Base-by-base conservation (phyloP, 2,797 vertebrate genomes). In the Cyprinella venusta region DNA sequence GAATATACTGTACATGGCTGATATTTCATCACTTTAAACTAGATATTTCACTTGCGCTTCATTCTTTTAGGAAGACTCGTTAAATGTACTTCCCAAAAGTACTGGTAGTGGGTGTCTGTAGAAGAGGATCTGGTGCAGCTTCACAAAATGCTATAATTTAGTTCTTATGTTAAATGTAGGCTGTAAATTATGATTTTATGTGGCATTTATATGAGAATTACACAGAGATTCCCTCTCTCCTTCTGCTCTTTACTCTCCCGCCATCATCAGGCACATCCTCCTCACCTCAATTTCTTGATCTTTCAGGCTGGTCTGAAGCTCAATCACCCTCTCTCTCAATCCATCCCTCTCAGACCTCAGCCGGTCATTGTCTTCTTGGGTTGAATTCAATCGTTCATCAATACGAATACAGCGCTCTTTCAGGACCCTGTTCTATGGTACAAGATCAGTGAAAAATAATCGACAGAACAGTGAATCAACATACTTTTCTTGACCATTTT, bases 251-350 rank as follows among this genome's bases (percentile, higher is more conserved):
- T 36, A 1, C 48, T 9, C 54, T 45, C 8, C 16, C 42, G 0
- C 5, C 33, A 40, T 50, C 18, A 8, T 54, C 13, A 6, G 26
- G 15, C 3, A 45, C 16, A 36, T 12, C 40, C 40, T 79, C 12
- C 90, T 94, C 86, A 95, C 95, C 94, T 96, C 94, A 0, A 88
- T 82, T 65, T 96, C 93, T 85, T 89, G 94, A 36, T 96, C 95
- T 30, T 64, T 90, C 68, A 95, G 89, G 30, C 81, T 92, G 21
- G 71, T 61, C 86, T 94, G 94, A 2, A 94, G 88, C 9, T 94
- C 92, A 0, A 86, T 81, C 78, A 92, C 45, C 87, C 89, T 91
- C 10, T 92, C 90, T 86, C 91, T 90, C 75, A 94, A 89, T 2
- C 50, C 82, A 0, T 94, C 93, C 80, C 91, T 91, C 86, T 95